Percentiles rank a stretch among this genome's conserved stretches.
Evolutionary conservation across 2,113 vertebrate genomes (phyloP).

Genomic region (Euleptes europaea): DNA sequence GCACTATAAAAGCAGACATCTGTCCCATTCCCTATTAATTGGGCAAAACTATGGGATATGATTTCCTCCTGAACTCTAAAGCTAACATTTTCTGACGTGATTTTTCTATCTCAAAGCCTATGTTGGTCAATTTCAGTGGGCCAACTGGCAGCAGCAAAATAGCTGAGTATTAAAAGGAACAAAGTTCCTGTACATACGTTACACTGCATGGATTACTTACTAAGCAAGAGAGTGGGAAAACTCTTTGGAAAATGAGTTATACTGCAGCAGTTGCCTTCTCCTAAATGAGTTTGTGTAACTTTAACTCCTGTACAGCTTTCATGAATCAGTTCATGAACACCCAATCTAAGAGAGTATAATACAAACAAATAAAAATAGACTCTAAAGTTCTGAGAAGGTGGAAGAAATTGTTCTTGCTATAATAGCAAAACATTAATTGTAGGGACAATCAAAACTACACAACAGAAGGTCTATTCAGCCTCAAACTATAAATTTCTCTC

Average conservation of each 20-base stretch:
- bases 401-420: conserved; percentile 44
- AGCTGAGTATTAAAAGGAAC: background rate
- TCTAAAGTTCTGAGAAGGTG: conserved; percentile 49
- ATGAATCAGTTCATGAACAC: background rate
- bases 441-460: conserved; percentile 20
- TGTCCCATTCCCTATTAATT: background rate
- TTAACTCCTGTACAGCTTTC: background rate
- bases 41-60: background rate
- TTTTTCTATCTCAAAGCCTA: background rate
- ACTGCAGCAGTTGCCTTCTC: background rate
- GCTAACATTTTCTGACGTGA: background rate
- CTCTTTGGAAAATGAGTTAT: background rate
- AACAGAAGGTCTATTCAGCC: background rate
- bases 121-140: background rate
- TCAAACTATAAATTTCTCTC: background rate
- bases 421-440: conserved; percentile 2
- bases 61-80: background rate
- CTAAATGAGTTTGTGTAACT: background rate
- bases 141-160: too few species aligned
- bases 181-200: background rate
- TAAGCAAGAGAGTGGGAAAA: background rate
- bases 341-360: background rate
- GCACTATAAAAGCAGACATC: background rate
- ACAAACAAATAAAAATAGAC: conserved; percentile 27
- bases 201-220: background rate